These are phyloP conservation scores for Piprites chloris DNA, from an alignment of 2,113 vertebrate genomes.

Conservation along the genomic window DNA sequence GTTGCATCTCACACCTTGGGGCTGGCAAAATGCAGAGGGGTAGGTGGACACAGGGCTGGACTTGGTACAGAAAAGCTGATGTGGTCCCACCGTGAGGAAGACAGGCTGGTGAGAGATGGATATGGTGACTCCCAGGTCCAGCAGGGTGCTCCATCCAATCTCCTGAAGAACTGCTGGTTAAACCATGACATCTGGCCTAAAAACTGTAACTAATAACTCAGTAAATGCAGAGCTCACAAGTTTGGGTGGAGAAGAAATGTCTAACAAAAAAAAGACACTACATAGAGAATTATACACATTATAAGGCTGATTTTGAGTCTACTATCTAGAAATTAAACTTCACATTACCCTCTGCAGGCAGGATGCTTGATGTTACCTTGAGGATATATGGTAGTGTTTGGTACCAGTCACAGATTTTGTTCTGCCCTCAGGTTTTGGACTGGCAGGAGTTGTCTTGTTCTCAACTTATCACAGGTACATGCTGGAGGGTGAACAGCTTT, in stretches of 20 bases:
- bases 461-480: background rate
- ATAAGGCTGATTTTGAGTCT: background rate
- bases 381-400: background rate
- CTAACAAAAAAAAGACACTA: background rate
- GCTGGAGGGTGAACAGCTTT: background rate
- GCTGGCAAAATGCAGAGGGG: background rate
- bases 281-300: background rate
- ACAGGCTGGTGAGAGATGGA: background rate
- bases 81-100: background rate
- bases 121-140: background rate
- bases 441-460: background rate
- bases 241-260: background rate
- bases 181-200: background rate
- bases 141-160: rapidly evolving
- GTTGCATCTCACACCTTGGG: background rate
- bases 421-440: background rate
- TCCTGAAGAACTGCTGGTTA: background rate
- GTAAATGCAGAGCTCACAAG: background rate
- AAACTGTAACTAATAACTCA: background rate
- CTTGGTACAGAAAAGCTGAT: background rate
- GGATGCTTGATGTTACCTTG: background rate
- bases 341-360: background rate
- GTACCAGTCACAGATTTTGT: background rate
- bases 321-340: background rate
- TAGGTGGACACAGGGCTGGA: background rate